Percentiles rank a stretch among this genome's conserved stretches.
phyloP scores from a whole-genome alignment of 2,797 vertebrate genomes.

The Platyrinchus mystaceus region DNA sequence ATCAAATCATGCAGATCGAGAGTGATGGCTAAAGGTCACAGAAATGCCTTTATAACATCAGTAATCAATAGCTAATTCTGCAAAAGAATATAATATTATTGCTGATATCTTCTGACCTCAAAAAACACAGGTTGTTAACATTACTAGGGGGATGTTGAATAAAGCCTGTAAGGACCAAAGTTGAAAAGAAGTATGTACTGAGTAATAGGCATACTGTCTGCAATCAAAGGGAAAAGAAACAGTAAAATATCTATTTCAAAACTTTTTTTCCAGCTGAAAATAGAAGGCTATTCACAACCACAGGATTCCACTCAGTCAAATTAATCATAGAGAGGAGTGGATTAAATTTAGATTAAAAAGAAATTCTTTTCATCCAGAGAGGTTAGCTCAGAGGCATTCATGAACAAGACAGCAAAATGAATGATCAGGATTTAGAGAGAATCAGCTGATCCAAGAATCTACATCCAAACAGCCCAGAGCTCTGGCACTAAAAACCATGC shows the following conservation, averaged over 20 bases:
- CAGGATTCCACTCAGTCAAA: not conserved
- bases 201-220: not conserved
- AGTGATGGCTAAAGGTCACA: not conserved
- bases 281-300: not conserved
- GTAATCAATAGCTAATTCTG: not conserved
- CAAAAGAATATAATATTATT: not conserved
- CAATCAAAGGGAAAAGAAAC: not conserved
- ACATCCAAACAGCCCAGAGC: not conserved
- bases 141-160: not conserved
- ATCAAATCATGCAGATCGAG: not conserved
- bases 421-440: not conserved
- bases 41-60: not conserved
- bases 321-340: not conserved
- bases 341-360: constrained; percentile 4
- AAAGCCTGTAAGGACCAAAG: not conserved
- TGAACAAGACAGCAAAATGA: not conserved
- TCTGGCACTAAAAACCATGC: not conserved
- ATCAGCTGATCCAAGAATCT: not conserved
- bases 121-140: not conserved
- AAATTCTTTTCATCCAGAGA: not conserved
- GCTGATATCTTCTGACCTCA: not conserved
- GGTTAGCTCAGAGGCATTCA: not conserved
- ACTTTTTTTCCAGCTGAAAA: not conserved
- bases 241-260: not conserved
- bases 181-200: not conserved